phyloP scores from a whole-genome alignment of 2,888 invertebrate species.

The Cephus nigrinus region DNA sequence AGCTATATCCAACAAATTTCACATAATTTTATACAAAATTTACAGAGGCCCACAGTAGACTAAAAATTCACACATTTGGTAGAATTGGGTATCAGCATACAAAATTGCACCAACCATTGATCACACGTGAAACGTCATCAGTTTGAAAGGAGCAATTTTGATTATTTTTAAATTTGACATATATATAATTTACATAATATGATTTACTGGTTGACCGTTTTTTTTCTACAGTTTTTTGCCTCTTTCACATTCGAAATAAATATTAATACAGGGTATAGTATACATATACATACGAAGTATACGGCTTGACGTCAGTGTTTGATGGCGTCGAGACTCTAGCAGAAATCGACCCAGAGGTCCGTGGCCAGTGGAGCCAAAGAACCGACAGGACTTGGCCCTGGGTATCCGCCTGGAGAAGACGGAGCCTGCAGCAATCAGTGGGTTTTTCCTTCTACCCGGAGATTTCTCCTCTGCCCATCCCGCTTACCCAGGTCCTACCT shows the following conservation, averaged over 20 bases:
- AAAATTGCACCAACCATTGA: too few species aligned
- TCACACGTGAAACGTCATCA: too few species aligned
- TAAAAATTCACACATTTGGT: neutral
- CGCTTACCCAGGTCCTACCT: constrained; percentile 14
- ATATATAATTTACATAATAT: constrained; percentile 12
- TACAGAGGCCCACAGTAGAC: neutral
- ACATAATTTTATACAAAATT: neutral
- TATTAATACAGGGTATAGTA: constrained; percentile 34
- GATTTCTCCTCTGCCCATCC: constrained; percentile 20
- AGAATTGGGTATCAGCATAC: neutral
- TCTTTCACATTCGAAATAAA: constrained; percentile 38
- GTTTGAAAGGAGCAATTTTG: too few species aligned
- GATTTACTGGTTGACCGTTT: neutral
- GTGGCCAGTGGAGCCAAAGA: constrained; percentile 4
- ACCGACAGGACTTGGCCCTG: neutral
- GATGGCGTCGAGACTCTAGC: neutral
- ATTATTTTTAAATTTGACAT: neutral
- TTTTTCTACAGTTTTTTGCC: neutral
- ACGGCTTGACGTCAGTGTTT: neutral
- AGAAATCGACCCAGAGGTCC: neutral
- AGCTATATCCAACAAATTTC: neutral
- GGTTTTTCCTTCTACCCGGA: constrained; percentile 40
- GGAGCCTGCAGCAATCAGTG: constrained; percentile 38
- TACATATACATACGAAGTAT: neutral
- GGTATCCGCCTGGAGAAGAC: neutral